Evolutionary conservation across 2,113 vertebrate genomes (phyloP).

Genomic region (Lasiurus borealis): DNA sequence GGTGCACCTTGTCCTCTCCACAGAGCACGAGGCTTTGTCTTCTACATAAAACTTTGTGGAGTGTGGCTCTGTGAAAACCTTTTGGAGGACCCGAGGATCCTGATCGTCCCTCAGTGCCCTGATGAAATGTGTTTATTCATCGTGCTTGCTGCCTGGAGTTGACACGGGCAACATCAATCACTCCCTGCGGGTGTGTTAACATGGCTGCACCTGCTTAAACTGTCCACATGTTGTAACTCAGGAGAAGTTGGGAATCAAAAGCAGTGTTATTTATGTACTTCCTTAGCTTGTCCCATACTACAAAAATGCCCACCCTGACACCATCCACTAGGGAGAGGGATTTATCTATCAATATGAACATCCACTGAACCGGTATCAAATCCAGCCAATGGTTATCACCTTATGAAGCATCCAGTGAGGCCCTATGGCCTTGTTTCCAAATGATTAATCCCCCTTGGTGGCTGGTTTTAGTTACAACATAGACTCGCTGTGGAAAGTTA

Average conservation of each 20-base stretch:
- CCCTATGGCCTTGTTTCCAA: constrained; percentile 50
- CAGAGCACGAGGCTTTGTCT: neutral
- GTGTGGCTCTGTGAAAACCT: neutral
- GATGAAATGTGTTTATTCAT: constrained; percentile 54
- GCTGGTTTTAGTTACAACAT: neutral
- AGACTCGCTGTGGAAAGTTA: neutral
- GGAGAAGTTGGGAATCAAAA: neutral
- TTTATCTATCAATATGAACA: constrained; percentile 23
- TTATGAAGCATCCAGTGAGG: constrained; percentile 51
- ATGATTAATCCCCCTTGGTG: neutral
- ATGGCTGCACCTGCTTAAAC: neutral
- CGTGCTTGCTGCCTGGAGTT: neutral
- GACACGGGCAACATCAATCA: neutral
- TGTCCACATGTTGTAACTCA: neutral
- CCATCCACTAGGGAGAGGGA: constrained; percentile 58
- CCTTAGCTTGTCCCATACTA: neutral
- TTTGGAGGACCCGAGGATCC: neutral
- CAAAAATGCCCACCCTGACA: constrained; percentile 30
- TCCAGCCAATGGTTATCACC: constrained; percentile 7
- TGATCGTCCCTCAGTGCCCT: neutral
- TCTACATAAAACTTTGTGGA: neutral
- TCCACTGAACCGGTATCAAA: neutral
- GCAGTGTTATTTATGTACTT: fast-evolving
- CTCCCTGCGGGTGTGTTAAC: neutral
- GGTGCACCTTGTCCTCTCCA: neutral